A percentile compares a stretch with the other conserved stretches of the same genome.
phyloP scores from a whole-genome alignment of 2,797 vertebrate genomes.

The Aplochiton taeniatus region DNA sequence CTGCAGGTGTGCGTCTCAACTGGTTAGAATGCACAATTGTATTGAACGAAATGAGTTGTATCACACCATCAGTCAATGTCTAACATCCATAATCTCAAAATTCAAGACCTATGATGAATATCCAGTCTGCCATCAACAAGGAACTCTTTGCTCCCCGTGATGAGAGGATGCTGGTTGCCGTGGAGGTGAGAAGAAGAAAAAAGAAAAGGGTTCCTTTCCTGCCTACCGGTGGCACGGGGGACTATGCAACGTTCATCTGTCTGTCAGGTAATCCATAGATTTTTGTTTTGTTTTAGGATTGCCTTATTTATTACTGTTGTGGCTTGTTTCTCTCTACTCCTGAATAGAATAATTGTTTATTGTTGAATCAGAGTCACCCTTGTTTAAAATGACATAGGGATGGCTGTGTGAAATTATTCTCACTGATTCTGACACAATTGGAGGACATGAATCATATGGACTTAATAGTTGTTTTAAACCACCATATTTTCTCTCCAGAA shows the following conservation, averaged over 20 bases:
- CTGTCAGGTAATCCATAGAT: conserved; percentile 82
- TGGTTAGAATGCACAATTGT: too few species aligned
- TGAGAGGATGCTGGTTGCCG: conserved; percentile 89
- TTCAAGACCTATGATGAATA: conserved; percentile 77
- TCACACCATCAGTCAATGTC: too few species aligned
- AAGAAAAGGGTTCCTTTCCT: conserved; percentile 91
- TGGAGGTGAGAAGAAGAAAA: conserved; percentile 89
- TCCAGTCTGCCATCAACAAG: conserved; percentile 89
- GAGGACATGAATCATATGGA: conserved; percentile 1
- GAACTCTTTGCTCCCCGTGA: conserved; percentile 88
- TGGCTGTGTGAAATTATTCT: background rate
- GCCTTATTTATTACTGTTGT: background rate
- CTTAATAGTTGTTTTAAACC: too few species aligned
- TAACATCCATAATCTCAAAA: too few species aligned
- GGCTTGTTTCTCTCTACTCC: background rate
- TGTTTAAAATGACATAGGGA: background rate
- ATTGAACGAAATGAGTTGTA: too few species aligned
- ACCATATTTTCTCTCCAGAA: too few species aligned
- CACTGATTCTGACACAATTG: background rate
- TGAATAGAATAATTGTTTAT: conserved; percentile 19
- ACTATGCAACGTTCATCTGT: conserved; percentile 91
- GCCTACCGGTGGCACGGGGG: conserved; percentile 81
- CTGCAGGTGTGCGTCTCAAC: too few species aligned
- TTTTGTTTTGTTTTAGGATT: too few species aligned
- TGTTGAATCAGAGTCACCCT: conserved; percentile 7